These are phyloP conservation scores for Circaetus cinerascens DNA, from an alignment of 2,113 vertebrate genomes.

Conservation along the genomic window DNA sequence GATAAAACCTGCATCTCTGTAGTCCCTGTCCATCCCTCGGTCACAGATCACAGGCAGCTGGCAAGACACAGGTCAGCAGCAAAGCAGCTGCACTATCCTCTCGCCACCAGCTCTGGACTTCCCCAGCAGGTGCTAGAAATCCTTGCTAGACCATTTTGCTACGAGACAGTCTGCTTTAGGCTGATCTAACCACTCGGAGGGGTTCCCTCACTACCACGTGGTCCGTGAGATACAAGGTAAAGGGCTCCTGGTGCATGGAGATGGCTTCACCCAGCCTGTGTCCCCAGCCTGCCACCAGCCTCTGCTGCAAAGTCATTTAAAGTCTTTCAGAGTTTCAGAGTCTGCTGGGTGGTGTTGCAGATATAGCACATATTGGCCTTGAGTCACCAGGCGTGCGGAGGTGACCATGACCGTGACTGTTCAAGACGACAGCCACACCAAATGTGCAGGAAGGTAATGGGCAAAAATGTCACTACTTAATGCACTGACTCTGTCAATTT, in stretches of 20 bases:
- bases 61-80: not conserved
- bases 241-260: not conserved
- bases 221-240: not conserved
- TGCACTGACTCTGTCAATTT: not conserved
- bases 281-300: not conserved
- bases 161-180: not conserved
- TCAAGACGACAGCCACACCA: not conserved
- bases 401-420: not conserved
- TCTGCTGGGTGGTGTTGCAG: not conserved
- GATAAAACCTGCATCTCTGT: not conserved
- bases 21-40: accelerated
- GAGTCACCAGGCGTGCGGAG: not conserved
- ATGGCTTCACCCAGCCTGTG: not conserved
- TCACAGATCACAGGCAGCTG: not conserved
- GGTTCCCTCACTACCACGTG: accelerated
- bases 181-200: accelerated
- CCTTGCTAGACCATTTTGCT: not conserved
- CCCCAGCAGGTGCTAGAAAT: not conserved
- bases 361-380: not conserved
- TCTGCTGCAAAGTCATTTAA: not conserved
- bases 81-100: not conserved
- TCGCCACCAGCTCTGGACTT: not conserved
- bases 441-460: accelerated
- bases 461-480: not conserved
- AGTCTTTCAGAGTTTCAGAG: not conserved